A percentile compares a stretch with the other conserved stretches of the same genome.
These are phyloP conservation scores for Petrocephalus schoutedeni DNA, from an alignment of 2,797 vertebrate species.

Conservation along the genomic window DNA sequence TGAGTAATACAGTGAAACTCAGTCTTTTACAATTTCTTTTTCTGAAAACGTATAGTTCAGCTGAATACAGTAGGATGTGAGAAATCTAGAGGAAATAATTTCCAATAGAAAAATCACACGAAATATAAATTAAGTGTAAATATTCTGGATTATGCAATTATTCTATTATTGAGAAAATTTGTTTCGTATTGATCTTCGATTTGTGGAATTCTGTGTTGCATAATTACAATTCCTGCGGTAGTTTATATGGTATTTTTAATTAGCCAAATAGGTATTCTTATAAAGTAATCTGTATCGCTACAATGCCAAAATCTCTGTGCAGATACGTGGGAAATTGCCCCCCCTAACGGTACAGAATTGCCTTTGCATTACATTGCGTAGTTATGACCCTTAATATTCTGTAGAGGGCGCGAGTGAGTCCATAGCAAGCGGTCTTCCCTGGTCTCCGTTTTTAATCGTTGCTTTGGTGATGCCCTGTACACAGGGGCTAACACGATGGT, in stretches of 20 bases:
- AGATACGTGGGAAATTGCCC: background rate
- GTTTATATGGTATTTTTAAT: background rate
- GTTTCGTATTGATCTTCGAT: background rate
- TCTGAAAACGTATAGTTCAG: background rate
- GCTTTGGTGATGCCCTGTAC: background rate
- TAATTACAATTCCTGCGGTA: background rate
- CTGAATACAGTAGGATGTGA: background rate
- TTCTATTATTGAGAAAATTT: background rate
- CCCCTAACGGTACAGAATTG: background rate
- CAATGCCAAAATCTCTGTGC: background rate
- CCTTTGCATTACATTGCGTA: background rate
- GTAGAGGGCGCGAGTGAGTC: slow-evolving; percentile 2
- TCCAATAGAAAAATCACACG: background rate
- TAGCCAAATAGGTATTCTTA: background rate
- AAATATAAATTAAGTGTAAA: background rate
- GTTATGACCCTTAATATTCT: background rate
- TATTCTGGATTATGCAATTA: background rate
- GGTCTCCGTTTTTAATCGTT: background rate
- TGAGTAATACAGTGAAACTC: slow-evolving; percentile 26
- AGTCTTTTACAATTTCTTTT: slow-evolving; percentile 12
- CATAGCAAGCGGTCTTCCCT: background rate
- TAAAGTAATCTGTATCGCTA: background rate
- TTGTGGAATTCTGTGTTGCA: background rate
- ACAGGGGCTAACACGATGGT: background rate
- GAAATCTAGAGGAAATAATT: background rate